A percentile compares a stretch with the other conserved stretches of the same genome.
phyloP scores from a whole-genome alignment of 2,113 vertebrate genomes.

The Peromyscus maniculatus region DNA sequence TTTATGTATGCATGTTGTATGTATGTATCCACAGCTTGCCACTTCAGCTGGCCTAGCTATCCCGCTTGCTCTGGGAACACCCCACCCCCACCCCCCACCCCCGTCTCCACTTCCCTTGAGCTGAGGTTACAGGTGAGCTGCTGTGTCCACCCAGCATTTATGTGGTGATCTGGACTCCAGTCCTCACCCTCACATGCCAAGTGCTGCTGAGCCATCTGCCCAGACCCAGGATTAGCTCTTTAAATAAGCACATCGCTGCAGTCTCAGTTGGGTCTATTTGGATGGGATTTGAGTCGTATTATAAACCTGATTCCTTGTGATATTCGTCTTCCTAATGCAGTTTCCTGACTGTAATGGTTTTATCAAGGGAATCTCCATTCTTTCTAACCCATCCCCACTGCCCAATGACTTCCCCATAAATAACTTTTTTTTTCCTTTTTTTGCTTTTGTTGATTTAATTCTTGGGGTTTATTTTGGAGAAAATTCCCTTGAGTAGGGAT shows the following conservation, averaged over 20 bases:
- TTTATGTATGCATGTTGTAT: not conserved
- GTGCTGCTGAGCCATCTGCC: not conserved
- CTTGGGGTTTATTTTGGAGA: constrained; percentile 2
- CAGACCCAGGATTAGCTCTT: not conserved
- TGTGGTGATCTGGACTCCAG: not conserved
- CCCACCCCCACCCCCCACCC: too few relatives aligned
- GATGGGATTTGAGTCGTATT: not conserved
- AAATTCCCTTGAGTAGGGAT: constrained; percentile 7
- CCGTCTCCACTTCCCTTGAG: not conserved
- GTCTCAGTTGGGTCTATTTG: not conserved
- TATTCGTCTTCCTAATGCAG: not conserved
- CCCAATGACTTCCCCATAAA: not conserved
- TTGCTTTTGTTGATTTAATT: constrained; percentile 33
- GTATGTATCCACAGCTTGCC: not conserved
- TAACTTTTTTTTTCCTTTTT: not conserved
- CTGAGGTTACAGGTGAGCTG: not conserved
- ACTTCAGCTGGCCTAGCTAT: not conserved
- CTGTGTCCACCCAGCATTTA: not conserved
- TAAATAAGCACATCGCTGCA: not conserved
- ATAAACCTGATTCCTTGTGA: not conserved
- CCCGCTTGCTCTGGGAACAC: not conserved
- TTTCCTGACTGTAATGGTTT: not conserved
- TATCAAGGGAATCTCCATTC: too few relatives aligned
- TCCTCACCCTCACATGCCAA: not conserved
- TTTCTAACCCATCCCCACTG: not conserved